Evolutionary conservation across 2,888 invertebrate species (phyloP).

Genomic region (Mystacides longicornis): DNA sequence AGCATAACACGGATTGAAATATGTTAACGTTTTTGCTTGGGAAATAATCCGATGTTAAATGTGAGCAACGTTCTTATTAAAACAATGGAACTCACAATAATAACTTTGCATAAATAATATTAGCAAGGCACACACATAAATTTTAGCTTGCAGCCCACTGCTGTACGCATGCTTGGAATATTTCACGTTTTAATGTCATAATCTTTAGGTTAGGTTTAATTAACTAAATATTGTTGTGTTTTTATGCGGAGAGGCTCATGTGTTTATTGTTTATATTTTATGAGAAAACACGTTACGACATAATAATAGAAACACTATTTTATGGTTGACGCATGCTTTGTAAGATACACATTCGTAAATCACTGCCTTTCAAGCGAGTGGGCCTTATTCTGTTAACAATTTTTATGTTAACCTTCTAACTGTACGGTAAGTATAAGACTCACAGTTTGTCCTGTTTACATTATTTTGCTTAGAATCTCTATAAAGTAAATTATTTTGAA

Average conservation of each 20-base stretch:
- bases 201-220: not conserved
- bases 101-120: slow-evolving; percentile 1
- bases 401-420: no score
- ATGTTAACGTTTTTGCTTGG: not conserved
- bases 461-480: no score
- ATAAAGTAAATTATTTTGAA: no score
- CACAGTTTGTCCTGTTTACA: no score
- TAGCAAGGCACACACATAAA: not conserved
- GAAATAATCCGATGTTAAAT: not conserved
- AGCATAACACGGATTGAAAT: not conserved
- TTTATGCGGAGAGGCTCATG: not conserved
- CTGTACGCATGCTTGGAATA: no score
- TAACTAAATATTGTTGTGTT: not conserved
- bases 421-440: no score
- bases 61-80: not conserved
- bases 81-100: slow-evolving; percentile 11
- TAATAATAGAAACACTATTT: no score
- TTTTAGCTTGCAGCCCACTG: no score
- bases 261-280: not conserved
- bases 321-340: no score
- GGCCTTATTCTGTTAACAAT: no score
- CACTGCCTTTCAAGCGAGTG: no score
- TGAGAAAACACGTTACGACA: not conserved
- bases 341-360: no score
- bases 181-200: not conserved